A percentile compares a stretch with the other conserved stretches of the same genome.
These are phyloP conservation scores for Apolygus lucorum DNA, from an alignment of 1,140 invertebrate genomes.

Conservation along the genomic window DNA sequence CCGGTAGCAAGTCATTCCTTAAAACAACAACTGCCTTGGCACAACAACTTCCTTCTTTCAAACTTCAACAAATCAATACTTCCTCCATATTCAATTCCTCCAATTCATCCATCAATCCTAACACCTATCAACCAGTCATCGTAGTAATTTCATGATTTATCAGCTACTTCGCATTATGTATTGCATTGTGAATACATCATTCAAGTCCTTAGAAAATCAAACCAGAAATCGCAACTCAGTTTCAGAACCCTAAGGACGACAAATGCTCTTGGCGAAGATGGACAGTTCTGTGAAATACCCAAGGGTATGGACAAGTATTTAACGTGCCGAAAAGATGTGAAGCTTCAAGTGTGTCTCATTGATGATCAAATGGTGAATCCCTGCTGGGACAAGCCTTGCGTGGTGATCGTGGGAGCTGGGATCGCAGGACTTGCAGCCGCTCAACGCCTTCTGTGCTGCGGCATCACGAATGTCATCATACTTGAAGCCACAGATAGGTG, in stretches of 20 bases:
- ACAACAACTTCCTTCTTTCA: no score
- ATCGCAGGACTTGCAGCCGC: slow-evolving; percentile 66
- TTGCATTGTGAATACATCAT: no score
- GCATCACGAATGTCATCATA: slow-evolving; percentile 56
- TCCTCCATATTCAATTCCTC: no score
- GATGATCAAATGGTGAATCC: slow-evolving; percentile 27
- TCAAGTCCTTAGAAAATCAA: no score
- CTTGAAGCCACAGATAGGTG: slow-evolving; percentile 66
- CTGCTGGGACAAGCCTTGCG: slow-evolving; percentile 43
- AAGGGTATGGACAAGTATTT: slow-evolving; percentile 5
- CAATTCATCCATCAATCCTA: no score
- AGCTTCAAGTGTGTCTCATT: slow-evolving; percentile 22
- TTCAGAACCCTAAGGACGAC: neutral
- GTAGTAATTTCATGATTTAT: no score
- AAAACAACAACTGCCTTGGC: no score
- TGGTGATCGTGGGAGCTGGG: slow-evolving; percentile 69
- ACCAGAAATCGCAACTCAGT: no score
- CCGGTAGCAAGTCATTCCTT: no score
- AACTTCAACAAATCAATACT: no score
- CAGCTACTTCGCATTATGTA: no score
- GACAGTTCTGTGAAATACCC: neutral
- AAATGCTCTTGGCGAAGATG: neutral
- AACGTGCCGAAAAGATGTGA: slow-evolving; percentile 18
- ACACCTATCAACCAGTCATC: no score
- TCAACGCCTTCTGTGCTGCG: slow-evolving; percentile 55